These are phyloP conservation scores for Neodiprion fabricii DNA, from an alignment of 1,140 invertebrate genomes.

Conservation along the genomic window DNA sequence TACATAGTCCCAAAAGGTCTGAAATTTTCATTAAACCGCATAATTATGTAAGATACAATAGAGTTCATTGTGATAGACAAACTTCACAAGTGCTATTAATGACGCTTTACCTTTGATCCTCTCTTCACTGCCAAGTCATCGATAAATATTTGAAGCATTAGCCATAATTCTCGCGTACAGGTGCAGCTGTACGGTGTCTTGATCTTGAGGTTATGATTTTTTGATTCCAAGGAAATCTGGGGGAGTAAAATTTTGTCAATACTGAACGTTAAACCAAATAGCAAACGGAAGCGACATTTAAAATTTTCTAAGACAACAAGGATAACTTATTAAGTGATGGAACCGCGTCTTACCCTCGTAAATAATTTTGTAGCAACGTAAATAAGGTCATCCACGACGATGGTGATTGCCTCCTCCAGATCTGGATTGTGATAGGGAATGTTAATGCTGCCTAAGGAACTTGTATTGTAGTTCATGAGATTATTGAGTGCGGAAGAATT, in stretches of 20 bases:
- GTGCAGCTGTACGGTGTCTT: slow-evolving; percentile 57
- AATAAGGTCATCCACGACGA: slow-evolving; percentile 49
- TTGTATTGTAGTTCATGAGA: no score
- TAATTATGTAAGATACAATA: neutral
- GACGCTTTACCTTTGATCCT: slow-evolving; percentile 42
- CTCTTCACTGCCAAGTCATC: slow-evolving; percentile 35
- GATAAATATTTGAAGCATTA: slow-evolving; percentile 54
- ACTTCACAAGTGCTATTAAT: neutral
- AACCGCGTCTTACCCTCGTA: slow-evolving; percentile 42
- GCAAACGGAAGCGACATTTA: neutral
- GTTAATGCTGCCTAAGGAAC: slow-evolving; percentile 30
- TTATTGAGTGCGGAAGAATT: neutral
- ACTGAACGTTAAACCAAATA: no score
- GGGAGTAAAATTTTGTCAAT: slow-evolving; percentile 11
- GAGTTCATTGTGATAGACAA: neutral
- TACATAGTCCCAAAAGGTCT: slow-evolving; percentile 56
- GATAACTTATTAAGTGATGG: slow-evolving; percentile 2
- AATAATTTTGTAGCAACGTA: slow-evolving; percentile 51
- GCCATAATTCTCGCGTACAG: slow-evolving; percentile 59
- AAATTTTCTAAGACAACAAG: slow-evolving; percentile 14
- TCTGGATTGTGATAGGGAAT: slow-evolving; percentile 34
- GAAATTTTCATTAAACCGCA: slow-evolving; percentile 19
- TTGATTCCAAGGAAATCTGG: slow-evolving; percentile 39
- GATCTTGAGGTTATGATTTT: slow-evolving; percentile 36
- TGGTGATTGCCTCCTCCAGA: slow-evolving; percentile 38